Base-by-base conservation (phyloP, 2,888 invertebrate species). In the Ochropleura plecta region DNA sequence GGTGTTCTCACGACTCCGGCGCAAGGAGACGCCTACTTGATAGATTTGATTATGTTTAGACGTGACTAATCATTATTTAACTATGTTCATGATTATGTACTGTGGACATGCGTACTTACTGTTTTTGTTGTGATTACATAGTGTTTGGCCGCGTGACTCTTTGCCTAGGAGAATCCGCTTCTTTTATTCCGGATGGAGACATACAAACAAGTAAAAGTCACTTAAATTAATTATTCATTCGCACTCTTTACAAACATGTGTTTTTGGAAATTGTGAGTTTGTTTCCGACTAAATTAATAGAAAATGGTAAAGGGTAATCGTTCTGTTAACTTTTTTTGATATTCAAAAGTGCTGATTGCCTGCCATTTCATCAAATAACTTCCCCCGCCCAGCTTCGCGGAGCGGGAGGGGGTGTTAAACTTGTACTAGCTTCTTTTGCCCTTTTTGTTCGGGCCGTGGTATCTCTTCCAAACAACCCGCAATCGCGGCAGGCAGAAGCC, bases 1-100 rank as follows among this genome's bases (percentile, higher is more conserved):
- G 86, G 86, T 89, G 87, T 89, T 89, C 88, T 87, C 88, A 89
- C 87, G 89, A 85, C 70, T 85, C 84, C 76, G 81, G 82, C 86
- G 84, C 88, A 83, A 74, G 84, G 88, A 85, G 88, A 87, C 90
- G 77, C 77, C 83, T 86, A 81, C 74, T 79, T 73, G 74, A 73
- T 73, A 78, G 88, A 83, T 79, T 74, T 74, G 68, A 70, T 75
- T 76, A 87, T 69, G 68, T 76, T 76, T 79, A 77, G 79, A 88
- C 66, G 73, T 81, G 85, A 68, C 78, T 73, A 83, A 81, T 82
- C 84, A 82, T 77, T 82, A 84, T 78, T 82, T 83, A 84, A 84
- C 78, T 53, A 78, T 78, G 82, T 83, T 74, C 82, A 81, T 78
- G 83, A 84, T 75, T 73, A 85, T 76, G 73, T 81, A 67, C 59